phyloP scores from a whole-genome alignment of 2,797 vertebrate species.

The Pristis pectinata region DNA sequence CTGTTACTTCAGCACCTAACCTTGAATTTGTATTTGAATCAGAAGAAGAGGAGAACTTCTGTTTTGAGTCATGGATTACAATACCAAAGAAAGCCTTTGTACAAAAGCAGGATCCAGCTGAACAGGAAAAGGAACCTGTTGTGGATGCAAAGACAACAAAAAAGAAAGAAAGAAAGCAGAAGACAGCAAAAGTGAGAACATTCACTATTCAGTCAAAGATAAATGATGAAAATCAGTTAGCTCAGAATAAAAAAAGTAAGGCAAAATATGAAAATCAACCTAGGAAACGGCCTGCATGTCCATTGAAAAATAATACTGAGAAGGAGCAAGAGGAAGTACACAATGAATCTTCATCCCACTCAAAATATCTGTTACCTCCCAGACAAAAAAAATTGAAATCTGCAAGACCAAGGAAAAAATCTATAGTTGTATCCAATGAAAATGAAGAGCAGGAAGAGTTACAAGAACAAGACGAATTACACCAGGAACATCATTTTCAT shows the following conservation, averaged over 20 bases:
- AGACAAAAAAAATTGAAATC: neutral
- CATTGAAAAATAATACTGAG: neutral
- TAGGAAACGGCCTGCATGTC: neutral
- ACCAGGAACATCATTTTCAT: neutral
- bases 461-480: neutral
- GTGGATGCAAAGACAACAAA: neutral
- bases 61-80: conserved; percentile 49
- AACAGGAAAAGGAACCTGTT: neutral
- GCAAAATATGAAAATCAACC: conserved; percentile 6
- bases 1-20: neutral
- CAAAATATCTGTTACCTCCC: neutral
- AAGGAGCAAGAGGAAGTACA: neutral
- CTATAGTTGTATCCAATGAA: neutral
- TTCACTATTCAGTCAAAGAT: neutral
- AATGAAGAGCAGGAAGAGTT: neutral
- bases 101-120: neutral
- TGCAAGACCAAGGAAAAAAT: neutral
- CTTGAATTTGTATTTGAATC: conserved; percentile 54
- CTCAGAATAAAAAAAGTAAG: neutral
- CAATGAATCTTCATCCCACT: neutral
- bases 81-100: conserved; percentile 41
- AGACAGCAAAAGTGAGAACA: neutral
- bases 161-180: neutral
- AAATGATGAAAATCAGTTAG: neutral
- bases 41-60: conserved; percentile 48